phyloP scores from a whole-genome alignment of 2,113 vertebrate genomes.

The Lampris incognitus region DNA sequence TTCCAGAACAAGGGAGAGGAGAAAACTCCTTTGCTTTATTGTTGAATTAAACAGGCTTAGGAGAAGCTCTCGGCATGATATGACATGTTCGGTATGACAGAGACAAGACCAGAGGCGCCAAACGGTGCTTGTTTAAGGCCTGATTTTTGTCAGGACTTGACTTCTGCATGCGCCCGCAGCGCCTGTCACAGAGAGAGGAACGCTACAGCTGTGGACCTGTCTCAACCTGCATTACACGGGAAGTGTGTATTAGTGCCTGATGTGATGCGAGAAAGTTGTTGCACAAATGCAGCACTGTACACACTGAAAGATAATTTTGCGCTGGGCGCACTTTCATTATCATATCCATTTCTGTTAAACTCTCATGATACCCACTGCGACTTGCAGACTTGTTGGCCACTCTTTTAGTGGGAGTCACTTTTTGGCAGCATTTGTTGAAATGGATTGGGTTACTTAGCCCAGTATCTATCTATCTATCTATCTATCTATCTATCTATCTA shows the following conservation, averaged over 20 bases:
- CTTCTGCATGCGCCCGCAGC: slow-evolving; percentile 92
- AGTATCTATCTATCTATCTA: no score
- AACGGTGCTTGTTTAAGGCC: slow-evolving; percentile 88
- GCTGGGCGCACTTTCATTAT: slow-evolving; percentile 20
- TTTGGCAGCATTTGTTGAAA: no score
- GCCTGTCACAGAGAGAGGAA: slow-evolving; percentile 90
- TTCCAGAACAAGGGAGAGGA: slow-evolving; percentile 9
- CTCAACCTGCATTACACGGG: slow-evolving; percentile 81
- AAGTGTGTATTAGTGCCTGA: slow-evolving; percentile 64
- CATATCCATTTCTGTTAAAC: neutral
- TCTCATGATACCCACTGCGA: neutral
- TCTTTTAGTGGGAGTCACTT: no score
- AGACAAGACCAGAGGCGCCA: slow-evolving; percentile 99
- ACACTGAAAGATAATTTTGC: slow-evolving; percentile 28
- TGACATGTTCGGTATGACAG: slow-evolving; percentile 95
- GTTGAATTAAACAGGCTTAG: slow-evolving; percentile 86
- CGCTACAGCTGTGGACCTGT: slow-evolving; percentile 89
- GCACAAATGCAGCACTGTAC: slow-evolving; percentile 47
- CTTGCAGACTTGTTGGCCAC: neutral
- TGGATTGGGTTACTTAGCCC: no score
- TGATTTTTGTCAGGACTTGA: slow-evolving; percentile 92
- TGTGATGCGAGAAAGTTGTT: slow-evolving; percentile 53
- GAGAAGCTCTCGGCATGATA: slow-evolving; percentile 89
- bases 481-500: no score
- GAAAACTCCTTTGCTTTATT: slow-evolving; percentile 63